Evolutionary conservation across 37 sponge, comb jelly and placozoan genomes (phyloP).

Genomic region (Halisarca cf. caerulea): DNA sequence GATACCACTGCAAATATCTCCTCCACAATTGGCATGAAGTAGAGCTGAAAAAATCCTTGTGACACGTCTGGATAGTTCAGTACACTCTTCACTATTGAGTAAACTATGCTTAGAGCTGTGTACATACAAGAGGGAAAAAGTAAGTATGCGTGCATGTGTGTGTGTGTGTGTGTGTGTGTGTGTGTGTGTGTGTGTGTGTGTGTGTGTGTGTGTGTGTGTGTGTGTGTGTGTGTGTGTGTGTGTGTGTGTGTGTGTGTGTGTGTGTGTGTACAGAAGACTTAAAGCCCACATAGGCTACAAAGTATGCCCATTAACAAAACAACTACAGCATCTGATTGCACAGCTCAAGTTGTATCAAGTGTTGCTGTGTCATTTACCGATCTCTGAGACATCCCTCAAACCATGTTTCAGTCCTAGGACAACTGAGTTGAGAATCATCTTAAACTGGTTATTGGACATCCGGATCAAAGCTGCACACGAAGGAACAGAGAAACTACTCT

Average conservation of each 20-base stretch:
- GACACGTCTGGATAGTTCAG: not conserved
- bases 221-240: not conserved
- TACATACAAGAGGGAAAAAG: not conserved
- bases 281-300: too few relatives aligned
- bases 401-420: constrained; percentile 98
- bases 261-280: too few relatives aligned
- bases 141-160: not conserved
- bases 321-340: too few relatives aligned
- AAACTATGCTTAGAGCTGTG: not conserved
- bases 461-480: constrained; percentile 71
- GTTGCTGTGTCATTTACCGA: constrained; percentile 68
- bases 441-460: constrained; percentile 87
- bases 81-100: not conserved
- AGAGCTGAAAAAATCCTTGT: constrained; percentile 87
- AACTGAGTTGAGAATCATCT: constrained; percentile 87
- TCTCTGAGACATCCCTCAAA: constrained; percentile 97
- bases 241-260: too few relatives aligned
- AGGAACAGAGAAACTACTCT: not conserved
- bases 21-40: constrained; percentile 83
- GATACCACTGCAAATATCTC: constrained; percentile 94
- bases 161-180: constrained; percentile 23
- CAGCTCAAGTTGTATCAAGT: too few relatives aligned
- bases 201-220: constrained; percentile 9
- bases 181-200: constrained; percentile 21
- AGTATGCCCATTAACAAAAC: too few relatives aligned